A percentile compares a stretch with the other conserved stretches of the same genome.
phyloP scores from a whole-genome alignment of 1,140 invertebrate species.

The Drosophila varians region DNA sequence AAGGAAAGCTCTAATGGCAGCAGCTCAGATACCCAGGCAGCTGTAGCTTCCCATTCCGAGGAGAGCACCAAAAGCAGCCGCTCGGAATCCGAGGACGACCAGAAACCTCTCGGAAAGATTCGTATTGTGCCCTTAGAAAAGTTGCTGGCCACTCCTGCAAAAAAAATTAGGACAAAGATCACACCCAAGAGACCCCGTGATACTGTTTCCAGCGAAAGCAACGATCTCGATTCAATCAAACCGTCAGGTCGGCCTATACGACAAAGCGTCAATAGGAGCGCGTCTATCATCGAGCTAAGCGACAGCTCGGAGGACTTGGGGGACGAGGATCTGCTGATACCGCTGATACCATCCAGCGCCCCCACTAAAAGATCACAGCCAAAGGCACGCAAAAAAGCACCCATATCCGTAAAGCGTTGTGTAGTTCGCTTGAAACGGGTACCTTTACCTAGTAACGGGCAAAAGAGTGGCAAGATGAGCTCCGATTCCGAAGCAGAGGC shows the following conservation, averaged over 20 bases:
- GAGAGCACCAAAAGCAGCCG: slow-evolving; percentile 15
- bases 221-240: background rate
- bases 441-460: slow-evolving; percentile 7
- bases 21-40: slow-evolving; percentile 13
- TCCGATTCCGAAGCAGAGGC: slow-evolving; percentile 53
- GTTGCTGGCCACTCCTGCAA: slow-evolving; percentile 58
- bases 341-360: background rate
- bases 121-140: slow-evolving; percentile 76
- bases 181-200: background rate
- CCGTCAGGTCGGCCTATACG: slow-evolving; percentile 16
- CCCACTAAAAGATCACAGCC: background rate
- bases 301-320: slow-evolving; percentile 41
- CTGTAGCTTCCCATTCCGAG: slow-evolving; percentile 1
- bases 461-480: slow-evolving; percentile 48
- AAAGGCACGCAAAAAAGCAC: background rate
- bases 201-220: background rate
- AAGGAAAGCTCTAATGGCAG: background rate
- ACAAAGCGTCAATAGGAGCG: slow-evolving; percentile 43
- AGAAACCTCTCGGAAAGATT: slow-evolving; percentile 42
- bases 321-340: background rate
- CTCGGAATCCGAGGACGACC: slow-evolving; percentile 1
- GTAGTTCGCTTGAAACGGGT: slow-evolving; percentile 58
- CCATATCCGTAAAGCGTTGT: slow-evolving; percentile 29
- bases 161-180: background rate
- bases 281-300: slow-evolving; percentile 65